These are phyloP conservation scores for Eleutherodactylus coqui DNA, from an alignment of 2,797 vertebrate genomes.

Conservation along the genomic window DNA sequence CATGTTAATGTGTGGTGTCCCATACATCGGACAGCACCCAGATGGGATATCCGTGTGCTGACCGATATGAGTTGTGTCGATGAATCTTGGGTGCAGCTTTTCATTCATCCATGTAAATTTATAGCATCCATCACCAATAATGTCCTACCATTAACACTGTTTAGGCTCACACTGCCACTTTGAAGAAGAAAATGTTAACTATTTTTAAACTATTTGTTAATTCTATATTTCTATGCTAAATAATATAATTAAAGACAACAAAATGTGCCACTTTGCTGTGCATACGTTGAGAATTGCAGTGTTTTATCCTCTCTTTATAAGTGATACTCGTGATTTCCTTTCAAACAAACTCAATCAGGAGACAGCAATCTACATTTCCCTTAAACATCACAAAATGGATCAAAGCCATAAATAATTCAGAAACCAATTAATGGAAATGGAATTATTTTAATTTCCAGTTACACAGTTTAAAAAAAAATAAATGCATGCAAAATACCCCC, in stretches of 20 bases:
- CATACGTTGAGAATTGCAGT: background rate
- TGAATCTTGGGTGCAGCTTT: too few relatives aligned
- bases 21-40: too few relatives aligned
- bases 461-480: conserved; percentile 42
- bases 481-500: conserved; percentile 48
- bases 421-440: conserved; percentile 68
- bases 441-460: conserved; percentile 66
- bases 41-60: too few relatives aligned
- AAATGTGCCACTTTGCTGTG: background rate
- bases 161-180: background rate
- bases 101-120: too few relatives aligned
- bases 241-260: background rate
- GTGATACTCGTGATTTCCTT: conserved; percentile 40
- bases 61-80: too few relatives aligned
- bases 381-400: conserved; percentile 59
- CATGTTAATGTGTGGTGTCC: too few relatives aligned
- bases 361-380: conserved; percentile 64
- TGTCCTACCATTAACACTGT: background rate
- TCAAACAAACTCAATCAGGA: conserved; percentile 51
- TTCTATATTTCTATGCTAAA: background rate
- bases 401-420: conserved; percentile 67
- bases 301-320: conserved; percentile 27
- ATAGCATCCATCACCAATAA: background rate
- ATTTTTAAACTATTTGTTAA: conserved; percentile 4
- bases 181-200: background rate